phyloP scores from a whole-genome alignment of 2,113 vertebrate genomes.

The Etheostoma spectabile region DNA sequence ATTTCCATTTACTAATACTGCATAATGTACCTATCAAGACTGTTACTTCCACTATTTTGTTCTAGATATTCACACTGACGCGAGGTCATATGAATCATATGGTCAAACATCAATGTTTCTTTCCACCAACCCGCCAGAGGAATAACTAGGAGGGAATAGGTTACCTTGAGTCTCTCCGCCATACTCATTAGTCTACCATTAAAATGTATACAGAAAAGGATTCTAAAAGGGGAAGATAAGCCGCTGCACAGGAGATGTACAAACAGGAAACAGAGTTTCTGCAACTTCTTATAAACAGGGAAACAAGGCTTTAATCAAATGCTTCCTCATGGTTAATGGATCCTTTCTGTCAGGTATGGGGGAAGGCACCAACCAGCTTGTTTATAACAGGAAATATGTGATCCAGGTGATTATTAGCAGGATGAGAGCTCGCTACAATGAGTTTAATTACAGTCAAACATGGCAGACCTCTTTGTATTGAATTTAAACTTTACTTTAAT shows the following conservation, averaged over 20 bases:
- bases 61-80: constrained; percentile 3
- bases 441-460: constrained; percentile 28
- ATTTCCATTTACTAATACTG: not conserved
- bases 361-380: constrained; percentile 26
- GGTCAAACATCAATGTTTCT: constrained; percentile 7
- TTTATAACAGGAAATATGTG: constrained; percentile 31
- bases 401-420: constrained; percentile 33
- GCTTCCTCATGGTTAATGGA: constrained; percentile 37
- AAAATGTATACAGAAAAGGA: constrained; percentile 19
- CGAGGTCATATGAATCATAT: constrained; percentile 23
- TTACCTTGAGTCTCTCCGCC: constrained; percentile 17
- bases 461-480: constrained; percentile 9
- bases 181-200: constrained; percentile 34
- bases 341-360: constrained; percentile 27
- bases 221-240: constrained; percentile 35
- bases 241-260: not conserved
- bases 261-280: constrained; percentile 29
- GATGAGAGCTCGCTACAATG: constrained; percentile 21
- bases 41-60: not conserved
- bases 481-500: constrained; percentile 5
- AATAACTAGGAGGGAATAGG: constrained; percentile 24
- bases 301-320: constrained; percentile 60
- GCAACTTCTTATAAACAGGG: constrained; percentile 9
- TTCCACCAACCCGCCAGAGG: constrained; percentile 18
- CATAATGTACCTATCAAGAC: not conserved